Conservation (phyloP, 2,797 vertebrate species). For the Gadopsis bispinosus region DNA sequence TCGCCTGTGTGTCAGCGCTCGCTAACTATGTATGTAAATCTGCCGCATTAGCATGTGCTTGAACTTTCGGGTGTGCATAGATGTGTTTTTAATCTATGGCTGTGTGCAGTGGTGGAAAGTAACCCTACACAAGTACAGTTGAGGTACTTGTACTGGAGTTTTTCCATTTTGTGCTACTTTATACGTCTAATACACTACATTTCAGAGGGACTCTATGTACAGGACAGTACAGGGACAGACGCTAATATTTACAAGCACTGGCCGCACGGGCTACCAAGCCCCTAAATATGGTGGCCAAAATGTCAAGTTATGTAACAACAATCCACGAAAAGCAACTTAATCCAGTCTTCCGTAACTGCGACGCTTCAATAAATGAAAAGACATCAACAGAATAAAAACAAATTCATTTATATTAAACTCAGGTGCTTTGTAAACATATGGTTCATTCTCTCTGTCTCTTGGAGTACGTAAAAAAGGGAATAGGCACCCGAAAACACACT, state of each 20-base stretch:
- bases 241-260: too few relatives aligned
- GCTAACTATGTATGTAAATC: conserved; percentile 47
- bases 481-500: neutral
- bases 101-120: neutral
- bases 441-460: too few relatives aligned
- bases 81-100: conserved; percentile 16
- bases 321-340: too few relatives aligned
- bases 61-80: conserved; percentile 27
- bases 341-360: too few relatives aligned
- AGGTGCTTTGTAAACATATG: too few relatives aligned
- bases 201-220: neutral
- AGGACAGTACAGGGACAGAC: too few relatives aligned
- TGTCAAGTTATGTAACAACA: too few relatives aligned
- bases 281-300: too few relatives aligned
- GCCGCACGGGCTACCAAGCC: too few relatives aligned
- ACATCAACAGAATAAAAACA: too few relatives aligned
- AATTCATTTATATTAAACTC: too few relatives aligned
- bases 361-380: too few relatives aligned
- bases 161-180: conserved; percentile 1
- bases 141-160: neutral
- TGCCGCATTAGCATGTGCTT: conserved; percentile 51
- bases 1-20: conserved; percentile 26
- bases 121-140: neutral
- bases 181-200: neutral
- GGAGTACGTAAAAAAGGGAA: neutral